Evolutionary conservation across 2,888 invertebrate genomes (phyloP).

Genomic region (Pseudococcus jackbeardsleyi): DNA sequence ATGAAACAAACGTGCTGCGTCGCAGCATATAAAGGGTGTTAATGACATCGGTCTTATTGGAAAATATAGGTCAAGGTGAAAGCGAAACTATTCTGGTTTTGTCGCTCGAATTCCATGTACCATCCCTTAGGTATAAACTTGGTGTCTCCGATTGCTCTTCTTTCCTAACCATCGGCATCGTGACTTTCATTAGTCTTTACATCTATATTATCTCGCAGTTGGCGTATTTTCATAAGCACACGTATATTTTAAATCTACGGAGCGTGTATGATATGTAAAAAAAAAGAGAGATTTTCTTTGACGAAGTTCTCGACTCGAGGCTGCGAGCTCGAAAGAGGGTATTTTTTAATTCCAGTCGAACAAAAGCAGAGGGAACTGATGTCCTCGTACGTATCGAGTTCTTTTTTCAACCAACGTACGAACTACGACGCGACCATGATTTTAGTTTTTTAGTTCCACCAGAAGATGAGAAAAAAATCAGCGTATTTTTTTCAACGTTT

Average conservation of each 20-base stretch:
- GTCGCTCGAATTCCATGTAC: not conserved
- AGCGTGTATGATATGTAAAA: no score
- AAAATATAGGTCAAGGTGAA: constrained; percentile 49
- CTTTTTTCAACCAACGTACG: not conserved
- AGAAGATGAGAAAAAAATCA: not conserved
- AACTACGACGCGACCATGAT: not conserved
- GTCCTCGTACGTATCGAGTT: not conserved
- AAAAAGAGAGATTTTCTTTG: not conserved
- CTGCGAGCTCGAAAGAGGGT: not conserved
- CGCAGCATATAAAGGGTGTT: constrained; percentile 7
- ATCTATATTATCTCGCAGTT: not conserved
- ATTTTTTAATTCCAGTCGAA: not conserved
- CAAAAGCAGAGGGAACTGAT: not conserved
- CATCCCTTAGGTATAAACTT: not conserved
- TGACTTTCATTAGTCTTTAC: constrained; percentile 12
- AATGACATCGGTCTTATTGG: constrained; percentile 40
- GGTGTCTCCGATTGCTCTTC: not conserved
- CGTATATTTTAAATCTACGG: no score
- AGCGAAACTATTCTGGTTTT: constrained; percentile 14
- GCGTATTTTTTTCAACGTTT: not conserved
- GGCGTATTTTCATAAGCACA: no score
- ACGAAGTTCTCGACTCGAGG: not conserved
- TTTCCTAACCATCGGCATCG: not conserved
- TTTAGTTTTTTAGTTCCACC: not conserved
- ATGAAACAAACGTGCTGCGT: not conserved